Percentiles rank a stretch among this genome's conserved stretches.
Conservation (phyloP, 2,888 invertebrate genomes). For the Acanthosoma haemorrhoidale region DNA sequence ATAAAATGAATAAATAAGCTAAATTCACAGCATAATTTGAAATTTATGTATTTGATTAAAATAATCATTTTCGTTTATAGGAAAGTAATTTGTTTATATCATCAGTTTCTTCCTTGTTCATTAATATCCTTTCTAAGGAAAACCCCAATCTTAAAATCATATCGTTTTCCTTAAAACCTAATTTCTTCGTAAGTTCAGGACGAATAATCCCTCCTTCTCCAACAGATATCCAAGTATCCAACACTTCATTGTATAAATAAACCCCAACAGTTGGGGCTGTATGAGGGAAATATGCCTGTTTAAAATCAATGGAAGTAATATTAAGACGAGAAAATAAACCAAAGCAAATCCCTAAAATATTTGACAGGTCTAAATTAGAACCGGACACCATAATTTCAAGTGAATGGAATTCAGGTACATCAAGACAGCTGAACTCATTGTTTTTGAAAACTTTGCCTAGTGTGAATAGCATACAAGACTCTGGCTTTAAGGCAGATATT, state of each 20-base stretch:
- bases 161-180: not conserved
- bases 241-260: conserved; percentile 8
- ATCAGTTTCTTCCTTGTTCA: not conserved
- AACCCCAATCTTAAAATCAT: not conserved
- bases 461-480: not conserved
- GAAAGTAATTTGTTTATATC: not conserved
- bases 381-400: conserved; percentile 2
- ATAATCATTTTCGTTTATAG: too few species aligned
- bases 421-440: not conserved
- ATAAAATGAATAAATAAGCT: too few species aligned
- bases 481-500: not conserved
- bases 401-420: conserved; percentile 3
- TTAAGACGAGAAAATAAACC: conserved; percentile 1
- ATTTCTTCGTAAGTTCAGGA: not conserved
- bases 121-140: not conserved
- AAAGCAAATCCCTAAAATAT: not conserved
- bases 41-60: too few species aligned
- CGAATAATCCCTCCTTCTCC: conserved; percentile 1
- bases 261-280: not conserved
- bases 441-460: conserved; percentile 14
- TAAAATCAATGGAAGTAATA: not conserved
- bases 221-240: not conserved
- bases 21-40: too few species aligned
- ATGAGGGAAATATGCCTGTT: not conserved
- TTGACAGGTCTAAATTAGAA: not conserved